Evolutionary conservation across 2,888 invertebrate species (phyloP).

Genomic region (Lasioglossum figueresi): DNA sequence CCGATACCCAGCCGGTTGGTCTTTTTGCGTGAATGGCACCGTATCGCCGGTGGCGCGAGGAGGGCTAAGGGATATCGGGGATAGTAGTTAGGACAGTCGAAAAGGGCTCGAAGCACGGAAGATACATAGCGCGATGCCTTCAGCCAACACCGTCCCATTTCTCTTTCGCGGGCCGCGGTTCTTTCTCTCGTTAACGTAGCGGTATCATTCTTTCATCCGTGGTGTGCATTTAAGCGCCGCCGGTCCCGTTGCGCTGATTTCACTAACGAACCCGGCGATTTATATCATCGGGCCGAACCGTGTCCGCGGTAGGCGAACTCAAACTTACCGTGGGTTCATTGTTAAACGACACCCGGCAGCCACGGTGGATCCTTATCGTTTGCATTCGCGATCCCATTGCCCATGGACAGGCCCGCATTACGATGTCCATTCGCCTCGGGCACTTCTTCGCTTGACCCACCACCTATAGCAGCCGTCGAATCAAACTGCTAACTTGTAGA

Average conservation of each 20-base stretch:
- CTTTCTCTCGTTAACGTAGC: slow-evolving; percentile 62
- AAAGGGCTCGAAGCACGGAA: slow-evolving; percentile 53
- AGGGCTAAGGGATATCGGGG: slow-evolving; percentile 25
- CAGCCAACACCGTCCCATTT: slow-evolving; percentile 61
- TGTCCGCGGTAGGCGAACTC: slow-evolving; percentile 63
- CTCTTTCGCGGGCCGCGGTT: slow-evolving; percentile 58
- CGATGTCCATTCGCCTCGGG: neutral
- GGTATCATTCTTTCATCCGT: slow-evolving; percentile 62
- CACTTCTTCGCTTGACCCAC: neutral
- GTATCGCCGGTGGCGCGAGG: slow-evolving; percentile 41
- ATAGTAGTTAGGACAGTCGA: slow-evolving; percentile 53
- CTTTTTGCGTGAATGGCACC: slow-evolving; percentile 16
- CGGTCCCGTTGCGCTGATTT: slow-evolving; percentile 72
- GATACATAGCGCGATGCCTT: slow-evolving; percentile 62
- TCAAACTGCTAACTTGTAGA: neutral
- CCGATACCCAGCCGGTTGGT: slow-evolving; percentile 9
- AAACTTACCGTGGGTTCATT: slow-evolving; percentile 54
- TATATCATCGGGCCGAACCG: slow-evolving; percentile 64
- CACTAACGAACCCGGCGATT: slow-evolving; percentile 77
- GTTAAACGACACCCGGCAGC: slow-evolving; percentile 70
- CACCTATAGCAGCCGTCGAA: neutral
- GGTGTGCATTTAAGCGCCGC: slow-evolving; percentile 63
- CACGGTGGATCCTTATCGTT: slow-evolving; percentile 67
- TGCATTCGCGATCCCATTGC: slow-evolving; percentile 50
- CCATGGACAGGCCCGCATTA: slow-evolving; percentile 29